Evolutionary conservation across 64 coral and sea anemone genomes (phyloP), one percentile per base, ranked within the genome.

Genomic region (Actinia tenebrosa): DNA sequence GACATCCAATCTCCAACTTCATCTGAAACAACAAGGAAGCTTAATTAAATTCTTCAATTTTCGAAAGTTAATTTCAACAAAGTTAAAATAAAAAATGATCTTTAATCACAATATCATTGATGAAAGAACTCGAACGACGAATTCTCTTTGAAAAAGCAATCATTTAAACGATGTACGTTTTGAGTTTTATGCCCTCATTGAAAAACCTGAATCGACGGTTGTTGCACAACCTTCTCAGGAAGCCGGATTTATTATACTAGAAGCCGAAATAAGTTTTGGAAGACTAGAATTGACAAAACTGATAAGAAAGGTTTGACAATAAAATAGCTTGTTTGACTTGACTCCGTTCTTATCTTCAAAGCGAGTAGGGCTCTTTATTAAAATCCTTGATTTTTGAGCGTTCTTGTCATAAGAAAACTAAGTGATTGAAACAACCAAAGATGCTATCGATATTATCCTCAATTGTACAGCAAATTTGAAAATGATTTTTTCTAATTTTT

Each of bases 301-400:
- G 79, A 81, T 81, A 81, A 53, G 79, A 53, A 81, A 81, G 79
- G 44, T 25, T 79, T 81, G 44, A 81, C 43, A 81, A 37, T 81
- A 20, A 81, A 81, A 75, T 26, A 75, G 79, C 5, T 5, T 22
- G 45, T 81, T 81, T 81, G 79, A 50, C 79, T 81, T 81, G 79
- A 81, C 18, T 81, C 27, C 3, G 16, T 4, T 66, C 63, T 81
- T 81, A 81, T 81, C 79, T 81, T 81, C 1, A 37, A 45, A 81
- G 79, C 46, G 5, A 81, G 43, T 81, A 45, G 17, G 16, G 79
- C 53, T 81, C 79, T 47, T 53, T 81, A 81, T 81, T 81, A 79
- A 52, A 45, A 75, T 30, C 10, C 69, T 75, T 75, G 69, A 75
- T 75, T 75, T 66, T 75, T 30, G 25, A 75, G 69, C 69, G n/a